A percentile compares a stretch with the other conserved stretches of the same genome.
Evolutionary conservation across 92 coral and sea anemone genomes (phyloP).

Genomic region (Pocillopora meandrina): DNA sequence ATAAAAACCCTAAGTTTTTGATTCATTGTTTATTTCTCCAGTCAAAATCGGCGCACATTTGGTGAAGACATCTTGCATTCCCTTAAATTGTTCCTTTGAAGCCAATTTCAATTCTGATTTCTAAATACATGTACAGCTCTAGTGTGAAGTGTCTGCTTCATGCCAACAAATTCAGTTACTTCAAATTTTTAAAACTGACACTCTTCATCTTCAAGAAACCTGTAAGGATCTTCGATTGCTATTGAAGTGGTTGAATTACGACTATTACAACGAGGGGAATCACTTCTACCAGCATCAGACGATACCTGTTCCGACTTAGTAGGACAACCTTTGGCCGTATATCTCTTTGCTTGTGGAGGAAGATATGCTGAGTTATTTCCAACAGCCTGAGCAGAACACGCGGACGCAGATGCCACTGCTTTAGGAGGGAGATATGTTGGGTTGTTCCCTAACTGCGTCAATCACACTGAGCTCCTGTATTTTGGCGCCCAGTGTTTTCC

Average conservation of each 20-base stretch:
- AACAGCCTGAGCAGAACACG: background rate
- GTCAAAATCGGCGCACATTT: too few relatives aligned
- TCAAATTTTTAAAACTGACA: background rate
- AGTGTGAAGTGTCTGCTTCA: too few relatives aligned
- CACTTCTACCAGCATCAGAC: background rate
- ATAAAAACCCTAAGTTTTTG: too few relatives aligned
- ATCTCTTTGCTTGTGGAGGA: too few relatives aligned
- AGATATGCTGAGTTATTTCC: background rate
- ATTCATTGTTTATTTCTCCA: too few relatives aligned
- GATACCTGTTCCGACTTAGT: background rate
- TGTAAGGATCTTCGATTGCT: background rate
- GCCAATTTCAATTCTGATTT: too few relatives aligned
- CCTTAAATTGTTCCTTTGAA: too few relatives aligned
- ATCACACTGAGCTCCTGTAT: background rate
- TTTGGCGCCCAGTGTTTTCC: background rate
- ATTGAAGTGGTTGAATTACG: background rate
- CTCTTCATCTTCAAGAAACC: conserved; percentile 6
- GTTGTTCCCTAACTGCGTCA: background rate
- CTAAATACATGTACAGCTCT: too few relatives aligned
- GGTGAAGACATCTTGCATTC: too few relatives aligned
- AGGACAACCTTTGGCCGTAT: too few relatives aligned
- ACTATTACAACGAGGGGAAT: background rate
- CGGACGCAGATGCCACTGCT: background rate
- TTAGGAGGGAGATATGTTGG: background rate
- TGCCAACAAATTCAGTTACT: too few relatives aligned